Conservation (phyloP, 2,113 vertebrate species). For the Pangasianodon gigas region DNA sequence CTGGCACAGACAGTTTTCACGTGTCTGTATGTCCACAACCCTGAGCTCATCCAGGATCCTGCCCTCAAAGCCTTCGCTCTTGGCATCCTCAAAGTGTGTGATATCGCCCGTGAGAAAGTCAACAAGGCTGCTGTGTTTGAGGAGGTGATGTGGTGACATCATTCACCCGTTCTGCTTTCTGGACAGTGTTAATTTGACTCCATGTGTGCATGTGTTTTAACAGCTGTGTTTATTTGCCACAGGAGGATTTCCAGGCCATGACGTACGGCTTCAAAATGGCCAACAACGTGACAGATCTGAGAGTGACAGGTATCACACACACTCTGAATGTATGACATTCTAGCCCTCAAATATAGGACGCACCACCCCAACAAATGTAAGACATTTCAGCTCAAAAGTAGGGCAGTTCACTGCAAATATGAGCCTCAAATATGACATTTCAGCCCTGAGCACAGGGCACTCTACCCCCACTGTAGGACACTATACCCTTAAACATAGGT, state of each 20-base stretch:
- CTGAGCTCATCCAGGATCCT: conserved; percentile 95
- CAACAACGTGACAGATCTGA: conserved; percentile 94
- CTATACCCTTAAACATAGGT: not conserved
- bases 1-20: conserved; percentile 98
- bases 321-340: not conserved
- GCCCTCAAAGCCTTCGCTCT: conserved; percentile 96
- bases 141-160: conserved; percentile 77
- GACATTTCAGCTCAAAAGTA: not conserved
- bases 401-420: not conserved
- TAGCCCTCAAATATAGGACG: not conserved
- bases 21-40: conserved; percentile 98
- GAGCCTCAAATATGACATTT: not conserved
- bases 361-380: not conserved
- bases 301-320: conserved; percentile 86
- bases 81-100: conserved; percentile 96
- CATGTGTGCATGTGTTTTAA: not conserved
- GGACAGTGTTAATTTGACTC: not conserved
- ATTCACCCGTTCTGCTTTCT: not conserved
- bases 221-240: conserved; percentile 23
- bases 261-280: conserved; percentile 99
- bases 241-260: conserved; percentile 99
- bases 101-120: conserved; percentile 97
- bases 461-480: not conserved
- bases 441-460: not conserved
- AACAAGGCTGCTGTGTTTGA: conserved; percentile 99